Evolutionary conservation across 2,113 vertebrate genomes (phyloP).

Genomic region (Chlorodrepanis virens): DNA sequence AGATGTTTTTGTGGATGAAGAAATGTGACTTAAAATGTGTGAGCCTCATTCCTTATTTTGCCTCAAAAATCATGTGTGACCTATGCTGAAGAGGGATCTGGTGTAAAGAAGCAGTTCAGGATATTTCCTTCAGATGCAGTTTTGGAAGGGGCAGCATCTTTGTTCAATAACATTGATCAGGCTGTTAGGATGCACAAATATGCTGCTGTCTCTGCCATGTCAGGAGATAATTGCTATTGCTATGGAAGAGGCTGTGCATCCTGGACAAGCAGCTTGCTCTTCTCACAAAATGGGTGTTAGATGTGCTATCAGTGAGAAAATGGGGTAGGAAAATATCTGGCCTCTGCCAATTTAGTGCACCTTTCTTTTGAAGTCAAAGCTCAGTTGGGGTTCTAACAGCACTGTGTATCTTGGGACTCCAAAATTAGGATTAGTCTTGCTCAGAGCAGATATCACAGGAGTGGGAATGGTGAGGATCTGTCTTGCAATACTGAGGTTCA

Average conservation of each 20-base stretch:
- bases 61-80: not conserved
- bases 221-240: not conserved
- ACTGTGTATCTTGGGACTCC: not conserved
- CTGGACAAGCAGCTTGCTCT: not conserved
- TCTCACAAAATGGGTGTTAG: not conserved
- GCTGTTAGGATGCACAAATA: not conserved
- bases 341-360: not conserved
- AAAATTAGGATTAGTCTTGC: not conserved
- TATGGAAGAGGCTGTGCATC: not conserved
- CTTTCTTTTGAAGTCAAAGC: not conserved
- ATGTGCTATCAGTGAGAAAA: not conserved
- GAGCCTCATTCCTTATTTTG: not conserved
- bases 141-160: not conserved
- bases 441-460: not conserved
- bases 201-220: not conserved
- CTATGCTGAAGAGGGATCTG: not conserved
- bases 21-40: not conserved
- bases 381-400: not conserved
- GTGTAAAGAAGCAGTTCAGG: not conserved
- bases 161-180: slow-evolving; percentile 1
- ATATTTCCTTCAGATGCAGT: not conserved
- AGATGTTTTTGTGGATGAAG: not conserved
- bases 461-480: not conserved
- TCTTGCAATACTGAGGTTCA: not conserved
- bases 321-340: not conserved